Evolutionary conservation across 2,113 vertebrate genomes (phyloP), one percentile per base, ranked within the genome.

Genomic region (Suncus etruscus): DNA sequence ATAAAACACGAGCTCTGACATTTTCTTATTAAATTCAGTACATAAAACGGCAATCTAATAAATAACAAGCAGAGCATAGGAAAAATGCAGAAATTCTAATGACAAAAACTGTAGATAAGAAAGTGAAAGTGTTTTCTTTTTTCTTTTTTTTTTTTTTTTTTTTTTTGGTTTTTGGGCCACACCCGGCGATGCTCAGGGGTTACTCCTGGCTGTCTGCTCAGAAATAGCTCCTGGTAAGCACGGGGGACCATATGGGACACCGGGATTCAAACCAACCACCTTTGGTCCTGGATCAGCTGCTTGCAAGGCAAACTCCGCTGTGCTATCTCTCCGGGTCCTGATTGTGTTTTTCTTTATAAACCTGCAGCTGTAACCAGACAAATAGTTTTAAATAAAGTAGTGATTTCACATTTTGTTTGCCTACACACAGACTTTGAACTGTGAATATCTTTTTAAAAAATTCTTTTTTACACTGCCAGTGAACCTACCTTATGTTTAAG

Each of bases 31-130:
- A 87, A 61, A 80, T 75, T 89, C 47, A 83, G 0, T 11, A 51
- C 29, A n/a, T 5, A 69, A 65, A 78, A 27, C 83, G 82, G 68
- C 29, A 94, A 89, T 83, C 74, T 51, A 83, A 15, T 79, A 84
- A 91, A 48, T 65, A 22, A 31, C 3, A 92, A 84, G 72, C 12
- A 39, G 69, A 69, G 61, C 72, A 39, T 10, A 29, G 48, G 51
- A 84, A 88, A 74, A 66, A 39, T 77, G 9, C 4, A 65, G 61
- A 91, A 72, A 25, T 90, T 75, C 32, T 29, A 69, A 15, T 65
- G 70, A 48, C 11, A 18, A 27, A 87, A 80, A 74, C 25, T 39
- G 0, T 82, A 63, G 3, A 14, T 1, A 39, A 61, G 39, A 88
- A 85, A 76, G 32, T 54, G 39, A 88, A 85, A 76, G 32, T 54